A percentile compares a stretch with the other conserved stretches of the same genome.
Evolutionary conservation across 2,797 vertebrate species (phyloP).

Genomic region (Sciurus vulgaris): DNA sequence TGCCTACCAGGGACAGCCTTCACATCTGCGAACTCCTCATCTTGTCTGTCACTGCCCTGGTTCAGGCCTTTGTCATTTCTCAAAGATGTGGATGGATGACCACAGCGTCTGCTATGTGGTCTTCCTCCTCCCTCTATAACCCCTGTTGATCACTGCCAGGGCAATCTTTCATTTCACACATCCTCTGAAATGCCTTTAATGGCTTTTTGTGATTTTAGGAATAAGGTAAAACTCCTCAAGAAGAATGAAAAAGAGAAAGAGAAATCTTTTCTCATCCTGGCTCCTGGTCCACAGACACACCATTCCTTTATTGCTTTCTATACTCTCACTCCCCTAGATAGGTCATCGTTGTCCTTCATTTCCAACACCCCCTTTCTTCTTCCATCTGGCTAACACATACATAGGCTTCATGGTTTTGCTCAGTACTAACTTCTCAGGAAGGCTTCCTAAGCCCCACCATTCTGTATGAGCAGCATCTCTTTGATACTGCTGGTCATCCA

Average conservation of each 20-base stretch:
- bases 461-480: neutral
- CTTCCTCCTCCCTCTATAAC: neutral
- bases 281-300: neutral
- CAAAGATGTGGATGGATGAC: neutral
- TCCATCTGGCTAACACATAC: neutral
- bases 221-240: neutral
- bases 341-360: neutral
- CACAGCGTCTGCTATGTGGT: neutral
- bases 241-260: neutral
- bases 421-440: neutral
- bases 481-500: too few relatives aligned
- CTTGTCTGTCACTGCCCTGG: neutral
- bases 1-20: neutral
- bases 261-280: neutral
- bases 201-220: neutral
- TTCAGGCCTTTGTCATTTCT: neutral
- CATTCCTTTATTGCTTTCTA: neutral
- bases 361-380: neutral
- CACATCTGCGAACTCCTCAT: neutral
- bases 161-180: neutral
- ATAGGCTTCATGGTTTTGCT: neutral
- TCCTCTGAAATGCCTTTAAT: neutral
- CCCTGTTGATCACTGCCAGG: neutral
- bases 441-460: accelerated
- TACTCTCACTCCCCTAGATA: too few relatives aligned